Base-by-base conservation (phyloP, 2,113 vertebrate species). In the Zosterops lateralis region DNA sequence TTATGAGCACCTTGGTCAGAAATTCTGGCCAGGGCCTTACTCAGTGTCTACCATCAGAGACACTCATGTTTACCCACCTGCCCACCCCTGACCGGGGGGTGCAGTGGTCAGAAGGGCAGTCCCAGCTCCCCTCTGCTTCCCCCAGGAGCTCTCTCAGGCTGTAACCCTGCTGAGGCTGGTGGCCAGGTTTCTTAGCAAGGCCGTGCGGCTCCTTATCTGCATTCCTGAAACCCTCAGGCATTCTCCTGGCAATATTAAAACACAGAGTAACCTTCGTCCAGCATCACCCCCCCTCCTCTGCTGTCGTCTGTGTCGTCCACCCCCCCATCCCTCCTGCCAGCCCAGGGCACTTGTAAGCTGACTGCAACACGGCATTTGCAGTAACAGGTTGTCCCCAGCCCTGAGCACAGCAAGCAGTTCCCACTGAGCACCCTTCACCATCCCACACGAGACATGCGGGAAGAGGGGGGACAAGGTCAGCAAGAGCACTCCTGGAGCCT, bases 141-240 rank as follows among this genome's bases (percentile, higher is more conserved):
- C 67, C 29, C 40, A 3, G 76, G 57, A 95, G 68, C 40, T 95
- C 5, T 0, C 75, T 92, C 9, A 6, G 73, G 94, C 89, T 92
- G 91, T 80, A 91, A 94, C 89, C 64, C 81, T 40, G 89, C 67
- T 72, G 87, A 93, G 77, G 89, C 95, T 89, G 92, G 75, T 94
- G 89, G 75, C 96, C 86, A 90, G 93, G 80, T 93, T 96, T 90
- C 95, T 95, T 89, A 91, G 95, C 91, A 96, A 93, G 94, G 96
- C 90, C 87, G 21, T 93, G 83, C 10, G 1, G 76, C 96, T 93
- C 82, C 96, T 97, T 97, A 97, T 97, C 97, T 97, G 94, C 97
- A 97, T 97, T 97, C 97, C 97, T 97, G 89, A 95, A 95, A 89
- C 95, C 96, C 96, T 94, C 94, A 97, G 95, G 95, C 96, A 97